These are phyloP conservation scores for Bubo bubo DNA, from an alignment of 2,113 vertebrate species.

Conservation along the genomic window DNA sequence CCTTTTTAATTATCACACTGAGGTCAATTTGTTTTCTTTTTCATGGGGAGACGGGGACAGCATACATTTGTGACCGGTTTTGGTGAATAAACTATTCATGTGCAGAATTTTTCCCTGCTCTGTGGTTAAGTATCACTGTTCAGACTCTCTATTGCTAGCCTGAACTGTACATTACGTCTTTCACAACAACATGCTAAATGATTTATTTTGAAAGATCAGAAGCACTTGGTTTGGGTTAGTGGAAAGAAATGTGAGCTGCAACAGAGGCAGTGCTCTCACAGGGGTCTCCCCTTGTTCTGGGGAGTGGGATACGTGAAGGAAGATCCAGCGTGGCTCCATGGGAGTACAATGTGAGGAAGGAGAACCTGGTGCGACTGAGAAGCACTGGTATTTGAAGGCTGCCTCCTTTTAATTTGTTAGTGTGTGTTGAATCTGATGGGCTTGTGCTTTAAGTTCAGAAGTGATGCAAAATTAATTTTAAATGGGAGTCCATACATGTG, in stretches of 20 bases:
- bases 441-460: background rate
- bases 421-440: background rate
- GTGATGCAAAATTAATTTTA: background rate
- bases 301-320: rapidly evolving
- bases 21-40: slow-evolving; percentile 28
- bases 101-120: background rate
- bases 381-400: rapidly evolving
- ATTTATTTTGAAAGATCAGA: slow-evolving; percentile 25
- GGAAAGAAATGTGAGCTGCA: background rate
- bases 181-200: background rate
- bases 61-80: background rate
- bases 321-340: background rate
- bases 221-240: background rate
- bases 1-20: slow-evolving; percentile 15
- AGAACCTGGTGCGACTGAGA: background rate
- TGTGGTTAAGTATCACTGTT: background rate
- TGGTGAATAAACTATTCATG: slow-evolving; percentile 47
- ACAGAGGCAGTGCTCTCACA: background rate
- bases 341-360: slow-evolving; percentile 46
- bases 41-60: background rate
- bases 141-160: background rate
- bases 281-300: background rate
- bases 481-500: background rate
- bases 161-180: background rate
- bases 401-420: background rate